Evolutionary conservation across 1,140 invertebrate species (phyloP).

Genomic region (Delia radicum): DNA sequence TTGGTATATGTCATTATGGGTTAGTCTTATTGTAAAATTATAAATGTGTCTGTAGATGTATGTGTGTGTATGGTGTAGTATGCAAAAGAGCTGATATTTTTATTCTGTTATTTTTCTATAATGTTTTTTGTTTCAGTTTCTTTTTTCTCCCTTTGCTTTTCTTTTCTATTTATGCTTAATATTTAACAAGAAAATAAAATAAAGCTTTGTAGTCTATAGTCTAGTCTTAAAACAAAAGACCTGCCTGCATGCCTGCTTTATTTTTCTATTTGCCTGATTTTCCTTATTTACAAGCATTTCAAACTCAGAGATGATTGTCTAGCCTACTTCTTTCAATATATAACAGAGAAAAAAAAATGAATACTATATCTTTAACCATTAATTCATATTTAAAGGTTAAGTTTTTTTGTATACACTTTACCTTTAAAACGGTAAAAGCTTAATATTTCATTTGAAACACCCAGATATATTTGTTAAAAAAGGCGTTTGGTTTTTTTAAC

Average conservation of each 20-base stretch:
- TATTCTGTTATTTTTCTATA: neutral
- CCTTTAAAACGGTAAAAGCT: too few relatives aligned
- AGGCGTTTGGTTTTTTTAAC: too few relatives aligned
- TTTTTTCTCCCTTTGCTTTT: neutral
- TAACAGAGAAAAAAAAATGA: neutral
- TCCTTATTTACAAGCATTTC: neutral
- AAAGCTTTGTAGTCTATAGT: neutral
- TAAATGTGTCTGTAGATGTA: neutral
- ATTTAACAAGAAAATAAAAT: neutral
- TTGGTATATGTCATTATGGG: neutral
- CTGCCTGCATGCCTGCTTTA: neutral
- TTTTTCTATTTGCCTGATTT: neutral
- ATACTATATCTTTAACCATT: neutral
- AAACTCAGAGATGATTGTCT: neutral
- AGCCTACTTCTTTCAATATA: neutral
- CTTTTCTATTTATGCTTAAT: neutral
- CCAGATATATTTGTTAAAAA: too few relatives aligned
- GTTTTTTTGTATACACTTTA: neutral
- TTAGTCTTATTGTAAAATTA: neutral
- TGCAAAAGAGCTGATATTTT: neutral
- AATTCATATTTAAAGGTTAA: neutral
- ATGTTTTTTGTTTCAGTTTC: neutral
- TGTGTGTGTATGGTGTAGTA: neutral
- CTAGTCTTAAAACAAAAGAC: neutral
- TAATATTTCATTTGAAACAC: too few relatives aligned